These are phyloP conservation scores for Formica selysi DNA, from an alignment of 1,140 invertebrate genomes.

Conservation along the genomic window DNA sequence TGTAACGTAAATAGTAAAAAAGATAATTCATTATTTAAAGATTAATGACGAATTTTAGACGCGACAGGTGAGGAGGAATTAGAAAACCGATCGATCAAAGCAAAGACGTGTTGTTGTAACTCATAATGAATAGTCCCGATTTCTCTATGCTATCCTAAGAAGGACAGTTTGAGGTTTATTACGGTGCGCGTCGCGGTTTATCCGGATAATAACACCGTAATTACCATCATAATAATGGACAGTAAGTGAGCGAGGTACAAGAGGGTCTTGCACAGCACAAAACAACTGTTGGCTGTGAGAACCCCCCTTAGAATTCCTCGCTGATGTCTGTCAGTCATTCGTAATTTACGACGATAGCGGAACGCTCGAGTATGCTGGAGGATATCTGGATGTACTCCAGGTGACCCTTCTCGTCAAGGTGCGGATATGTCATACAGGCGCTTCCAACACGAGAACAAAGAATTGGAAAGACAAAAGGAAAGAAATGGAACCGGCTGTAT, in stretches of 20 bases:
- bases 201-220: slow-evolving; percentile 70
- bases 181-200: slow-evolving; percentile 70
- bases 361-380: slow-evolving; percentile 58
- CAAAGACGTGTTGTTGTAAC: neutral
- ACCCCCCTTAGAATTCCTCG: slow-evolving; percentile 73
- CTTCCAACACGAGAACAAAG: slow-evolving; percentile 61
- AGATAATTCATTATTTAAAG: neutral
- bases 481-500: slow-evolving; percentile 31
- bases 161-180: slow-evolving; percentile 65
- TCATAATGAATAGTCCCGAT: slow-evolving; percentile 40
- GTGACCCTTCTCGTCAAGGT: slow-evolving; percentile 70
- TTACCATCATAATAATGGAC: slow-evolving; percentile 74
- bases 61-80: slow-evolving; percentile 16
- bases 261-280: slow-evolving; percentile 64
- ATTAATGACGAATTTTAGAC: slow-evolving; percentile 30
- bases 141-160: slow-evolving; percentile 40
- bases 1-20: neutral
- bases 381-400: slow-evolving; percentile 65
- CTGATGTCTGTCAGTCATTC: slow-evolving; percentile 77
- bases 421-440: slow-evolving; percentile 68
- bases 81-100: slow-evolving; percentile 42
- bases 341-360: slow-evolving; percentile 76
- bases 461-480: slow-evolving; percentile 42
- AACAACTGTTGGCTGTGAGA: slow-evolving; percentile 67
- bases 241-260: slow-evolving; percentile 71